phyloP scores from a whole-genome alignment of 2,797 vertebrate species.

The Bufotes viridis region DNA sequence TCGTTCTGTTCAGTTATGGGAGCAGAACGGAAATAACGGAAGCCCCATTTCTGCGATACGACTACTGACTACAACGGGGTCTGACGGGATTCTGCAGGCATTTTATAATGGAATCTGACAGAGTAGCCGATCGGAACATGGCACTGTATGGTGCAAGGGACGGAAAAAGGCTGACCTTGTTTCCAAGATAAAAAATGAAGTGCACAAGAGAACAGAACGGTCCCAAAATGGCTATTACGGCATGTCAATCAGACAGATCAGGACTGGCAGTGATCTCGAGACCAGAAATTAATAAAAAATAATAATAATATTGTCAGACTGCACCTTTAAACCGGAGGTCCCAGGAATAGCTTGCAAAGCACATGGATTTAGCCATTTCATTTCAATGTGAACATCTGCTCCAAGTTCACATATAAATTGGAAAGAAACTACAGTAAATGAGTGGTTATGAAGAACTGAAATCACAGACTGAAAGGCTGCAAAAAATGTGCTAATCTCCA shows the following conservation, averaged over 20 bases:
- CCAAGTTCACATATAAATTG: constrained; percentile 77
- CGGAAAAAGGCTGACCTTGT: background rate
- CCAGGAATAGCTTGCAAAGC: constrained; percentile 44
- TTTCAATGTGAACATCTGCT: constrained; percentile 82
- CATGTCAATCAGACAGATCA: background rate
- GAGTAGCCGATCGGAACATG: too few species aligned
- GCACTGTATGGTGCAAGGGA: too few species aligned
- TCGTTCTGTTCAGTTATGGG: too few species aligned
- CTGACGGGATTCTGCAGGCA: too few species aligned
- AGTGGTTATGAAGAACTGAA: constrained; percentile 77
- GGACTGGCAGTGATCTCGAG: background rate
- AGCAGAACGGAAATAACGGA: too few species aligned
- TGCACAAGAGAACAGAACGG: background rate
- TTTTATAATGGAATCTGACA: too few species aligned
- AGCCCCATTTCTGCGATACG: too few species aligned
- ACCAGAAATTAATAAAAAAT: background rate
- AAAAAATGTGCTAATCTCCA: constrained; percentile 65
- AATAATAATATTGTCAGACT: background rate
- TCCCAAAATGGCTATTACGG: background rate
- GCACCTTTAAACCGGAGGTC: constrained; percentile 46
- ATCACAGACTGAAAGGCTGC: constrained; percentile 79
- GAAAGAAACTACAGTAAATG: constrained; percentile 77
- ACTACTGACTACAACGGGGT: too few species aligned
- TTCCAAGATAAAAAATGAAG: background rate
- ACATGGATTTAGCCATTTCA: constrained; percentile 48